Conservation (phyloP, 2,888 invertebrate species). For the Osmoderma eremita region DNA sequence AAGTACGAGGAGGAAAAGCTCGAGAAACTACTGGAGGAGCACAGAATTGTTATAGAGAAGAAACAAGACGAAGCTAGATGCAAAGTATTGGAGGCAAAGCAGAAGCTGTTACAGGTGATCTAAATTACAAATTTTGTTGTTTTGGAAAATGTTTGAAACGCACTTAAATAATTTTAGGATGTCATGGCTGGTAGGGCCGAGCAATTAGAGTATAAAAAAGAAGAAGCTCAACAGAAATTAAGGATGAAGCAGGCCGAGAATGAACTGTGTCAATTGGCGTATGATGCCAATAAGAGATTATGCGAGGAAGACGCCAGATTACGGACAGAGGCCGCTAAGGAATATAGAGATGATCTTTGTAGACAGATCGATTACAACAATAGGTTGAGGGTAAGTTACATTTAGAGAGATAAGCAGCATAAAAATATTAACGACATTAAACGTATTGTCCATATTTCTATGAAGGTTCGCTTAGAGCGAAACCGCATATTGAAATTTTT, state of each 20-base stretch:
- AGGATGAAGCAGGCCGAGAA: constrained; percentile 58
- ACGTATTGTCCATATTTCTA: too few species aligned
- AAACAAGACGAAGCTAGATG: constrained; percentile 58
- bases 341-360: constrained; percentile 59
- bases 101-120: constrained; percentile 54
- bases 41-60: constrained; percentile 53
- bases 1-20: constrained; percentile 57
- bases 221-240: constrained; percentile 54
- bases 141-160: constrained; percentile 1
- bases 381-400: constrained; percentile 55
- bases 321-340: constrained; percentile 51
- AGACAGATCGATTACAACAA: constrained; percentile 62
- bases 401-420: too few species aligned
- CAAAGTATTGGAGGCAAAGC: constrained; percentile 56
- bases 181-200: constrained; percentile 57
- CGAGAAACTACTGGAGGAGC: constrained; percentile 53
- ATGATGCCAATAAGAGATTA: constrained; percentile 57
- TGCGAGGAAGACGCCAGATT: constrained; percentile 57
- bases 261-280: constrained; percentile 55
- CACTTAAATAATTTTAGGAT: constrained; percentile 50
- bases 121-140: background rate
- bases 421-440: too few species aligned
- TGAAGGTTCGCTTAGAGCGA: too few species aligned
- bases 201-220: constrained; percentile 57
- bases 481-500: too few species aligned